Evolutionary conservation across 2,797 vertebrate species (phyloP).

Genomic region (Cryptoblepharus egeriae): DNA sequence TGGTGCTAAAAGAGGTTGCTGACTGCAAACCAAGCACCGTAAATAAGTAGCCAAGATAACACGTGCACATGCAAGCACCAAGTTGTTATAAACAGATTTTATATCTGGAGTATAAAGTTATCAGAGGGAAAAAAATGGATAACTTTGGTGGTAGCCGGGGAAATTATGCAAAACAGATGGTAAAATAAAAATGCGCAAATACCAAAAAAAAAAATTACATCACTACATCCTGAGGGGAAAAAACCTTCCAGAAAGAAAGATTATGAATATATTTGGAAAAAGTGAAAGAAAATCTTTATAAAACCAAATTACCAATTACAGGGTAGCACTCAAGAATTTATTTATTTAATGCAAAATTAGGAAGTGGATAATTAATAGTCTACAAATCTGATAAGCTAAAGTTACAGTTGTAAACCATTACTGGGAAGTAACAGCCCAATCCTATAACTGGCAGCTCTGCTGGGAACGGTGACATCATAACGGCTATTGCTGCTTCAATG

Average conservation of each 20-base stretch:
- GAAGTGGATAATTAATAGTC: background rate
- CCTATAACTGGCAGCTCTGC: too few relatives aligned
- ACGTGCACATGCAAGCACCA: conserved; percentile 13
- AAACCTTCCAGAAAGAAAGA: background rate
- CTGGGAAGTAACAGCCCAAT: too few relatives aligned
- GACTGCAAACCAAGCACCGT: conserved; percentile 21
- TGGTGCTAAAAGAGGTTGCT: conserved; percentile 8
- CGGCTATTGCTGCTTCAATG: too few relatives aligned
- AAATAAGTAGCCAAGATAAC: conserved; percentile 21
- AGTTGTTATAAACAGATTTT: conserved; percentile 39
- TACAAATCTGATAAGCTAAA: background rate
- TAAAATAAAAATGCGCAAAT: background rate
- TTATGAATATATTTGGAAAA: background rate
- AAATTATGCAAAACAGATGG: conserved; percentile 11
- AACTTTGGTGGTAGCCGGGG: background rate
- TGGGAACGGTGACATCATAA: too few relatives aligned
- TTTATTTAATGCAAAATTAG: background rate
- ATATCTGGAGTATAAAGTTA: conserved; percentile 11
- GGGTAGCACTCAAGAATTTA: background rate
- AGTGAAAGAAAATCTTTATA: background rate
- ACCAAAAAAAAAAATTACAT: background rate
- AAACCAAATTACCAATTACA: background rate
- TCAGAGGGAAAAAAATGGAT: conserved; percentile 23
- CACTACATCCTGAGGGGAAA: background rate
- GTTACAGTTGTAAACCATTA: background rate